Base-by-base conservation (phyloP, 23 tunicate species). In the Ciona savignyi region DNA sequence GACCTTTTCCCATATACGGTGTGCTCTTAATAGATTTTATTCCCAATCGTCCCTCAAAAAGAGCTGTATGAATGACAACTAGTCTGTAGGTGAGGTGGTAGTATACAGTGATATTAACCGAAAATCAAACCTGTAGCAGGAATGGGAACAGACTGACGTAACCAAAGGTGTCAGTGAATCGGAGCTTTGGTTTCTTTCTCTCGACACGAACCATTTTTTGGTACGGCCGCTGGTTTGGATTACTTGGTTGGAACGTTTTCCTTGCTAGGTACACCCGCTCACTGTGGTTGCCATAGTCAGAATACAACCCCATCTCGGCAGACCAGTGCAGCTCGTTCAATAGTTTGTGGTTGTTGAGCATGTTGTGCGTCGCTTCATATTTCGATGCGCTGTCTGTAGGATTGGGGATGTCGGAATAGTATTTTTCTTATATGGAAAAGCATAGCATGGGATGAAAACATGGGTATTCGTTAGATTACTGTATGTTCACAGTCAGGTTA, bases 271-370 rank as follows among this genome's bases (percentile, higher is more conserved):
- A 3, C 20, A 84, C 89, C 21, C 89, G 82, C 25, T 80, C 78
- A 27, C 95, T 84, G 77, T 95, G 99, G 70, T 88, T 90, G 2
- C 99, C 99, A 27, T 75, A 89, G 69, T 95, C 96, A 21, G 96
- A 79, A 51, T 33, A 89, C 70, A 84, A 23, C 2, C 86, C 86
- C 79, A 84, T 60, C 60, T 89, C 84, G 0, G 71, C 74, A 1
- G 83, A 78, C 99, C 99, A 95, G 67, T 95, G 99, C 22, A 95
- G 73, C 29, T 89, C 51, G 60, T 83, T 78, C 56, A 95, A 71
- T 2, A 84, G 32, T 60, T 66, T 49, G 26, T 63, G 67, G 65
- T 95, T 90, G 24, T 71, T 76, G 27, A 95, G 72, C 31, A 51
- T 30, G 11, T 71, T 72, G 34, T 76, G 72, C 0, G 97, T 91